Evolutionary conservation across 2,113 vertebrate genomes (phyloP), one percentile per base, ranked within the genome.

Genomic region (Chiloscyllium plagiosum): DNA sequence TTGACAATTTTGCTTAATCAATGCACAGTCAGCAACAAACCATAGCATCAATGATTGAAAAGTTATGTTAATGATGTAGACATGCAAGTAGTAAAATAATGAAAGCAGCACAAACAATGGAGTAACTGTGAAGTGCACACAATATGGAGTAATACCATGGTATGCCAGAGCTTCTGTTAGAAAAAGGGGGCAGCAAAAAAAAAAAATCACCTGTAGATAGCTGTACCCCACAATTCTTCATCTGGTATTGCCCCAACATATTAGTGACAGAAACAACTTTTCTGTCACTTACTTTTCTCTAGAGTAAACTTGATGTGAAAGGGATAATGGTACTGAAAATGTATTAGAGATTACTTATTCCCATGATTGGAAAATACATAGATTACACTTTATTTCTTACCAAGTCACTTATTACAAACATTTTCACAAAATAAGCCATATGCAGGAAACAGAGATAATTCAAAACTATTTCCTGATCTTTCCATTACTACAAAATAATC

Each of bases 131-230:
- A 42, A 69, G 24, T 47, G 22, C 19, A 94, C 56, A 92, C 42
- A 69, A 68, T n/a, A 80, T 37, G 76, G 50, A 56, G 6, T 37
- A 89, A 89, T 89, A 70, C 68, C 70, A 2, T 29, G 24, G 66
- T 52, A 69, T 15, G 66, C 69, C 19, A 24, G 50, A 52, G 22
- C 86, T 50, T 68, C 42, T 70, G 93, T 70, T 15, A 47, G 70
- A 89, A 50, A 2, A 22, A 12, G n/a, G 68, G 4, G 50, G 96
- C 33, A 0, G 22, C 12, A 7, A 12, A 61, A 61, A 12, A 96
- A n/a, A n/a, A 96, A 96, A 95, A 87, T 65, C 96, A 96, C 68
- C 76, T 86, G 95, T 87, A 69, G 95, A 69, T 70, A 52, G 37
- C 93, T 50, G 66, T 13, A 70, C 20, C n/a, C 66, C 93, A 69